Base-by-base conservation (phyloP, 64 coral and sea anemone species). In the Montipora sp. region DNA sequence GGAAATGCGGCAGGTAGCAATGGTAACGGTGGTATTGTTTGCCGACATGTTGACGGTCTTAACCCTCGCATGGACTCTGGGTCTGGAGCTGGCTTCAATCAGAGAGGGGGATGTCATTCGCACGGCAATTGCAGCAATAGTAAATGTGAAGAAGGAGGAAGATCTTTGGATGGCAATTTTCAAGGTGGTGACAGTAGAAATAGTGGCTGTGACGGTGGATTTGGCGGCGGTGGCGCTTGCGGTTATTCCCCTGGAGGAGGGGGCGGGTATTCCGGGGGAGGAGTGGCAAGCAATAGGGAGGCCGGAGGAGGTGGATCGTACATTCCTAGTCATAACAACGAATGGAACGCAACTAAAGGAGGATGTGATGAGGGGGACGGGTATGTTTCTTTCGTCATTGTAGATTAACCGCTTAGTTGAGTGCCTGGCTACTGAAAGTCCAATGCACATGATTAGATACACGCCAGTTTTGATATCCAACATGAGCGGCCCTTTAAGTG, bases 211-310 rank as follows among this genome's bases (percentile, higher is more conserved):
- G 80, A 87, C 55, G 95, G 95, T 63, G 95, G 95, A 15, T 96
- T 96, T 93, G 95, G 91, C 51, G 95, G 95, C 5, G 95, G 95
- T 8, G 95, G 95, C 55, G 95, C 91, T 3, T 90, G 95, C 48
- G 3, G 2, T 22, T 0, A n/a, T 49, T 12, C 59, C 19, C 73
- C 87, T 65, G 95, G 95, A 47, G 95, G 91, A 67, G 95, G 95
- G 36, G 95, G 95, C 75, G 95, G 95, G 3, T 96, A 90, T 80
- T 87, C 95, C 7, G 95, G 95, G 1, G 95, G 95, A 73, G 94
- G 79, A 59, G 49, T 93, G 9, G 47, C 57, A 16, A 63, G 11
- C 48, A 20, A 72, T 50, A 59, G 7, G 19, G 2, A 50, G 46
- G 27, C 58, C 13, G 84, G 90, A 16, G 95, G 95, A 3, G 95